These are phyloP conservation scores for Misgurnus mizolepis DNA, from an alignment of 2,113 vertebrate species.

Conservation along the genomic window DNA sequence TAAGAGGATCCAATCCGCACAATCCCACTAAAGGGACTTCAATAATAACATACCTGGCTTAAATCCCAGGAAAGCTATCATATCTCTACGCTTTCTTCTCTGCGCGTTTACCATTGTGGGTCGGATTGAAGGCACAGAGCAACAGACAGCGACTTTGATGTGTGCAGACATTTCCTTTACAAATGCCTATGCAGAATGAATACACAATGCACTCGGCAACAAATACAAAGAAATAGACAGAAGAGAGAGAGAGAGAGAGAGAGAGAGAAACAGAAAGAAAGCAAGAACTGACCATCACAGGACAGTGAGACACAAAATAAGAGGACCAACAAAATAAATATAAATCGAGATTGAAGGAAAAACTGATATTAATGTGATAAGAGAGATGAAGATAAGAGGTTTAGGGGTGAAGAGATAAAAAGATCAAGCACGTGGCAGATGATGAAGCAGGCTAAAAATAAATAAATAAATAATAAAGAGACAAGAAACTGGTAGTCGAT, in stretches of 20 bases:
- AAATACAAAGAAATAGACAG: slow-evolving; percentile 32
- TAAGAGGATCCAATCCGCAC: slow-evolving; percentile 14
- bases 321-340: slow-evolving; percentile 12
- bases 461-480: slow-evolving; percentile 43
- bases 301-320: slow-evolving; percentile 13
- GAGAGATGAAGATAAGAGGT: slow-evolving; percentile 44
- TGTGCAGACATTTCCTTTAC: slow-evolving; percentile 48
- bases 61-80: slow-evolving; percentile 17
- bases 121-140: slow-evolving; percentile 25
- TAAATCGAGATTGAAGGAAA: slow-evolving; percentile 63
- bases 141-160: slow-evolving; percentile 39
- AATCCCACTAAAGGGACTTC: slow-evolving; percentile 33
- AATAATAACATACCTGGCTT: slow-evolving; percentile 40
- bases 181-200: slow-evolving; percentile 47
- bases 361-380: slow-evolving; percentile 57
- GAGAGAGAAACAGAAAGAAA: not conserved
- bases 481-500: slow-evolving; percentile 59
- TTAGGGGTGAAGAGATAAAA: slow-evolving; percentile 69
- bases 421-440: slow-evolving; percentile 52
- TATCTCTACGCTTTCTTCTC: slow-evolving; percentile 26
- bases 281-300: not conserved
- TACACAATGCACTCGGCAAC: slow-evolving; percentile 41
- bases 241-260: not conserved
- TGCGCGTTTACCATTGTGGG: slow-evolving; percentile 7
- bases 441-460: slow-evolving; percentile 59